A percentile compares a stretch with the other conserved stretches of the same genome.
These are phyloP conservation scores for Brachypterus glaber DNA, from an alignment of 2,888 invertebrate species.

Conservation along the genomic window DNA sequence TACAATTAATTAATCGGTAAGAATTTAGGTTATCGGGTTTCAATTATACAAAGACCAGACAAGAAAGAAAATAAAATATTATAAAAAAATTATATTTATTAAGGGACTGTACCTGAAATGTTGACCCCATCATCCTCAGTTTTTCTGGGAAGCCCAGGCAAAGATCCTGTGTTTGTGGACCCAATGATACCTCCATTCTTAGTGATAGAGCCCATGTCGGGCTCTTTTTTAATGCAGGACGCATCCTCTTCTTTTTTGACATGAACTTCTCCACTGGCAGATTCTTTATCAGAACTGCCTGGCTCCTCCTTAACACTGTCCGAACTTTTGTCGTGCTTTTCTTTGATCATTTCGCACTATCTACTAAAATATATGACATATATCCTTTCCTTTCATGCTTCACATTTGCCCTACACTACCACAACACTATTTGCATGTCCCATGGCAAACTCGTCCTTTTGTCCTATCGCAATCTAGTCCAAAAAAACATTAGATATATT, in stretches of 20 bases:
- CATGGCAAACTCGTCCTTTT: conserved; percentile 27
- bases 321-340: conserved; percentile 42
- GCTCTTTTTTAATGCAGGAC: conserved; percentile 37
- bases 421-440: conserved; percentile 33
- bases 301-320: conserved; percentile 41
- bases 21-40: too few species aligned
- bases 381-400: conserved; percentile 36
- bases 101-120: conserved; percentile 22
- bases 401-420: conserved; percentile 29
- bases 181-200: conserved; percentile 41
- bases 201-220: conserved; percentile 33
- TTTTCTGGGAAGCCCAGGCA: conserved; percentile 33
- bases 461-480: conserved; percentile 26
- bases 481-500: conserved; percentile 31
- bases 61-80: too few species aligned
- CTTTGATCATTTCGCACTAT: conserved; percentile 41
- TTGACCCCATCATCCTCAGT: conserved; percentile 29
- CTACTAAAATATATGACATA: too few species aligned
- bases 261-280: conserved; percentile 35
- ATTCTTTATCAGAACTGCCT: conserved; percentile 39
- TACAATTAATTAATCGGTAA: too few species aligned
- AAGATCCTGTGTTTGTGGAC: conserved; percentile 39
- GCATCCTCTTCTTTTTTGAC: conserved; percentile 39
- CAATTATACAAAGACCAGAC: too few species aligned
- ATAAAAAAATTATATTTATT: too few species aligned